phyloP scores from a whole-genome alignment of 2,888 invertebrate species.

The Lamproptera curius region DNA sequence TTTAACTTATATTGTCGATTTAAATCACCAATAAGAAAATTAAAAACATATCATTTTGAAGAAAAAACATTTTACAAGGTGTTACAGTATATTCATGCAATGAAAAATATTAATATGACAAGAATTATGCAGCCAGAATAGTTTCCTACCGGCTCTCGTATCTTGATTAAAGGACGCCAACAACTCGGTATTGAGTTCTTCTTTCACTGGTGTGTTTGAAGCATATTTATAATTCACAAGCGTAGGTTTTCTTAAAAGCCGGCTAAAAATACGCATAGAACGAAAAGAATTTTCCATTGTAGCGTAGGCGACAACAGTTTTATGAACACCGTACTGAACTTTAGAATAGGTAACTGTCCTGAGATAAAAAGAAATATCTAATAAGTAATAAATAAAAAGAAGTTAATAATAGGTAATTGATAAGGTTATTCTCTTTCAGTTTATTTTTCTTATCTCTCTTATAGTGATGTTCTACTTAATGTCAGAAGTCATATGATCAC shows the following conservation, averaged over 20 bases:
- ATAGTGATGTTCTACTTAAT: too few species aligned
- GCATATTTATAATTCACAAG: conserved; percentile 42
- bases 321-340: neutral
- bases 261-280: conserved; percentile 47
- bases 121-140: too few species aligned
- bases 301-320: neutral
- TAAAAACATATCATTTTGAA: too few species aligned
- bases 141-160: conserved; percentile 55
- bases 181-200: conserved; percentile 50
- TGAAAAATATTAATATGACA: conserved; percentile 2
- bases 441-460: conserved; percentile 12
- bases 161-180: conserved; percentile 56
- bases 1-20: too few species aligned
- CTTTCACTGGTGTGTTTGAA: conserved; percentile 48
- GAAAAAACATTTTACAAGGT: too few species aligned
- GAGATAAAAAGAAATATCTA: neutral
- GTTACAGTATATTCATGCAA: too few species aligned
- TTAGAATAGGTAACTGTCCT: neutral
- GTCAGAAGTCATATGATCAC: too few species aligned
- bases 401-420: conserved; percentile 3
- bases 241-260: conserved; percentile 53
- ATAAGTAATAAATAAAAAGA: conserved; percentile 7
- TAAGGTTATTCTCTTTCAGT: conserved; percentile 9
- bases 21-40: neutral
- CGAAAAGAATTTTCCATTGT: conserved; percentile 54